phyloP scores from a whole-genome alignment of 2,888 invertebrate genomes.

The Sinohyriopsis cumingii region DNA sequence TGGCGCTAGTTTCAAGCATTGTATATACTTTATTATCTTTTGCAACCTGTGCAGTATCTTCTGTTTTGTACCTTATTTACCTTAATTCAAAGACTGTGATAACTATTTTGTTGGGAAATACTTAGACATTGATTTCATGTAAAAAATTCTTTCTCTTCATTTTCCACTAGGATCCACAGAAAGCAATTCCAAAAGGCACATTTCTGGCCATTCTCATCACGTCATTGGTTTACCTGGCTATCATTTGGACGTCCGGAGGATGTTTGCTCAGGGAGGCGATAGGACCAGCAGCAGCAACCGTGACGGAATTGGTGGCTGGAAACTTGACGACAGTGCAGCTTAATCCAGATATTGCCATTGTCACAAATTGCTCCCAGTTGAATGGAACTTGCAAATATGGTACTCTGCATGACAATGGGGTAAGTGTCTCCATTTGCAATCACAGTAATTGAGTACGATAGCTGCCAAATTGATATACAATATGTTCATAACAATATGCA shows the following conservation, averaged over 20 bases:
- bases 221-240: constrained; percentile 87
- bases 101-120: no score
- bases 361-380: constrained; percentile 29
- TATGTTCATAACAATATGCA: no score
- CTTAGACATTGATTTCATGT: no score
- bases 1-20: no score
- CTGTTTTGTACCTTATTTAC: no score
- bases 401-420: constrained; percentile 89
- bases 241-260: constrained; percentile 86
- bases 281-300: constrained; percentile 69
- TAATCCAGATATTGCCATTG: constrained; percentile 20
- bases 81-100: no score
- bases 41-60: no score
- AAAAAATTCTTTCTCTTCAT: no score
- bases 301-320: constrained; percentile 80
- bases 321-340: constrained; percentile 15
- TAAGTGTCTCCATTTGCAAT: constrained; percentile 62
- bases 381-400: constrained; percentile 81
- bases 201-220: constrained; percentile 88
- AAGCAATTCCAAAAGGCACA: constrained; percentile 94
- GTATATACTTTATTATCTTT: no score
- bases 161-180: constrained; percentile 83
- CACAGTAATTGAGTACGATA: no score
- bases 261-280: constrained; percentile 79
- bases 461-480: no score